Base-by-base conservation (phyloP, 2,888 invertebrate species). In the Tenthredo notha region DNA sequence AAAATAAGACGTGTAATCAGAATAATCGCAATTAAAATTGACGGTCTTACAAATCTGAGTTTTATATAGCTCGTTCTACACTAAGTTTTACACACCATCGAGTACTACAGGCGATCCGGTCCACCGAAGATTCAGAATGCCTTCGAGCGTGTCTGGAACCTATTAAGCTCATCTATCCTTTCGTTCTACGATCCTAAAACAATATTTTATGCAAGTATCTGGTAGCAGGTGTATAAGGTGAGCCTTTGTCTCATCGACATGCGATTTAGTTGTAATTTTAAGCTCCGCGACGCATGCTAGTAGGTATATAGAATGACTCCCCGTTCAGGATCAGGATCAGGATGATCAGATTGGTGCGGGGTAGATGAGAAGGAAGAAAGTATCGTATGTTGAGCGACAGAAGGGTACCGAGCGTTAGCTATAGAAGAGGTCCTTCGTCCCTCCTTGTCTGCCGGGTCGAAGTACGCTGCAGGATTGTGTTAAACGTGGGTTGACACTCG, bases 311-410 rank as follows among this genome's bases (percentile, higher is more conserved):
- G 54, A 54, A 54, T 54, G 54, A 54, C n/a, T 50, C 15, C 29
- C 15, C 29, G 67, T 67, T n/a, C 18, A 50, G 50, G 18, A 50
- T 50, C 50, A n/a, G 72, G 37, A 21, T 40, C 37, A 25, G 15
- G 29, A 21, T 15, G 9, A n/a, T 7, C 50, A 2, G 74, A 43
- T 15, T 74, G 43, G 43, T 9, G 50, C 40, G 43, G 70, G 47
- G 67, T 47, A 4, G 33, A 9, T 2, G 83, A 33, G 67, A 65
- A 67, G 86, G 88, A 86, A 50, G 84, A 78, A 85, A 84, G 87
- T 91, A 90, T 92, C 92, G 89, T 86, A 89, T 91, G 92, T 91
- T 91, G 85, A 87, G 67, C 85, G 87, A 88, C 91, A 90, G 88
- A 91, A 92, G 91, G 91, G 88, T 86, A 87, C 90, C 89, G 89